Conservation (phyloP, 1,140 invertebrate genomes). For the Drosophila chauvacae region DNA sequence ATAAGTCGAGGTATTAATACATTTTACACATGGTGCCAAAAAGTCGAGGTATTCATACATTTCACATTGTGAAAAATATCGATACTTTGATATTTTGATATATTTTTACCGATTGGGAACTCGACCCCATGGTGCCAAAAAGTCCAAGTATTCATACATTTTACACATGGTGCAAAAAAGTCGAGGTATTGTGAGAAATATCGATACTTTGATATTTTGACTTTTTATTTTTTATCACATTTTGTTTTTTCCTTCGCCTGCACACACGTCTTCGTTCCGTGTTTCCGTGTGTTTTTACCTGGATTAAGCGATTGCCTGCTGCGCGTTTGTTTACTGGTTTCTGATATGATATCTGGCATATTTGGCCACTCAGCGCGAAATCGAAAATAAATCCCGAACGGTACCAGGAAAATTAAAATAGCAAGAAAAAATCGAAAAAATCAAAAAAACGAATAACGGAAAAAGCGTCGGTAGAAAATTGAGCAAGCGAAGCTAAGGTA, state of each 20-base stretch:
- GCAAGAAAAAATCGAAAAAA: slow-evolving; percentile 1
- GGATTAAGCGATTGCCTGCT: slow-evolving; percentile 12
- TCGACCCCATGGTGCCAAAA: too few relatives aligned
- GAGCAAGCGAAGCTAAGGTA: slow-evolving; percentile 57
- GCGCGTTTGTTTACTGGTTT: slow-evolving; percentile 19
- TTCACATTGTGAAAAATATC: too few relatives aligned
- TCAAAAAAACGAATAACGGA: slow-evolving; percentile 13
- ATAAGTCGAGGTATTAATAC: too few relatives aligned
- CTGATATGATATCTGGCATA: slow-evolving; percentile 15
- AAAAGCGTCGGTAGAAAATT: slow-evolving; percentile 22
- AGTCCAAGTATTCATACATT: too few relatives aligned
- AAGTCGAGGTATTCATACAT: too few relatives aligned
- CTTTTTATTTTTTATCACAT: too few relatives aligned
- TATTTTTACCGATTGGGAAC: too few relatives aligned
- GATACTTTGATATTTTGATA: too few relatives aligned
- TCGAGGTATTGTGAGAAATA: too few relatives aligned
- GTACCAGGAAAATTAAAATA: slow-evolving; percentile 16
- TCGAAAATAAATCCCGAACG: slow-evolving; percentile 14
- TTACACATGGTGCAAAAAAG: too few relatives aligned
- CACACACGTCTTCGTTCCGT: slow-evolving; percentile 11
- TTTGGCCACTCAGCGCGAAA: slow-evolving; percentile 9
- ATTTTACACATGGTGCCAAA: too few relatives aligned
- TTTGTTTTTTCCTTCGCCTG: neutral
- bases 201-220: too few relatives aligned
- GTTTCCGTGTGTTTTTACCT: slow-evolving; percentile 17